Evolutionary conservation across 2,113 vertebrate species (phyloP), one percentile per base, ranked within the genome.

Genomic region (Pomatostomus ruficeps): DNA sequence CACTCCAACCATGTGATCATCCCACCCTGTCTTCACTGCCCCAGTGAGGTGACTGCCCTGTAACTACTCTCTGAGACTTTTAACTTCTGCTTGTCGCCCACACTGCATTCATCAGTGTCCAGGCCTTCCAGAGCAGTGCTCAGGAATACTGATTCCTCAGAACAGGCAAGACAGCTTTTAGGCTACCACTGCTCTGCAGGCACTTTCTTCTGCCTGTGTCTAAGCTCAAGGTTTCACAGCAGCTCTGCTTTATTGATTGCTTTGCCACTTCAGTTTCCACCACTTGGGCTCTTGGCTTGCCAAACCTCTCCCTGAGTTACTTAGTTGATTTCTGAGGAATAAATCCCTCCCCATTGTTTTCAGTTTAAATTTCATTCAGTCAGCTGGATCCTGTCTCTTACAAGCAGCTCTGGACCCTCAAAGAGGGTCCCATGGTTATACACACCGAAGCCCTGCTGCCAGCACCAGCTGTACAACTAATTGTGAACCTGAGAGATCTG

Each of bases 81-180:
- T 58, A 59, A 75, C 12, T 57, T 36, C 22, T n/a, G 19, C 33
- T 72, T 51, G 46, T 12, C 81, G 16, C 14, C 29, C 22, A 26
- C 0, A 0, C 36, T 55, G 70, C 33, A 42, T 26, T 65, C 2
- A 11, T 26, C 38, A 48, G 31, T 31, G 49, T 13, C 35, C 49
- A 70, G 24, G 24, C 40, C 43, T 45, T 84, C 45, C 52, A 85
- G 31, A 88, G 55, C 66, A 70, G 51, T 0, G 0, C 14, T 36
- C 65, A 77, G 74, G 36, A 46, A 57, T 45, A 51, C 33, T 22
- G 6, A 46, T 57, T 57, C n/a, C 23, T 42, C 43, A 43, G 36
- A 76, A 73, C 5, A 67, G 9, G 20, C 21, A 72, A 43, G 23
- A 18, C 4, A 13, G 20, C 35, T 74, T 28, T 73, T 33, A 73